Evolutionary conservation across 2,888 invertebrate species (phyloP), one percentile per base, ranked within the genome.

Genomic region (Drosophila flavopinicola): DNA sequence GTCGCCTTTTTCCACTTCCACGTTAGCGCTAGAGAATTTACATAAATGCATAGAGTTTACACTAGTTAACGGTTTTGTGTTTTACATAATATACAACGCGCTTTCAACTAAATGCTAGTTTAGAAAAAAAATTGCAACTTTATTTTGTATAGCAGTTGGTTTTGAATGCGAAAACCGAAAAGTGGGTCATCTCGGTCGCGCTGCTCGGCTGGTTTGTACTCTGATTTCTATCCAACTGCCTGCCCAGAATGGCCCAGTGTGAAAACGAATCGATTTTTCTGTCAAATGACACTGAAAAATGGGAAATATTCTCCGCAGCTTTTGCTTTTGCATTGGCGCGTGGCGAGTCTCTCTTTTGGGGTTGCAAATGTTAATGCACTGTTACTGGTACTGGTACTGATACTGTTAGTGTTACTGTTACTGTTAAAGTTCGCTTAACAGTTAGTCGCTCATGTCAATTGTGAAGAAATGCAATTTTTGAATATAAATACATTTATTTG

Each of bases 121-220:
- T 76, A 64, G 84, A 85, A 84, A 88, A 86, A 84, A 79, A 82
- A 80, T 61, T 67, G 59, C 53, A 68, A 63, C 45, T 66, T 71
- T 72, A 67, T 85, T 66, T 78, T 75, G 48, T 87, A 59, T 60
- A 85, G 87, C 85, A 85, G 79, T 88, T 84, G 78, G 77, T 75
- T 82, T 68, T 78, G 80, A 85, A 79, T 90, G 89, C 88, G 90
- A 89, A 90, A 89, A 89, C 88, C 88, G 82, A 89, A 89, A 89
- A 89, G 79, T 89, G 89, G 90, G 89, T 89, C 89, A 89, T 88
- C 87, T 90, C 89, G 88, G 87, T 89, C 90, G 90, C 87, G 88
- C 83, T 87, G 77, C 86, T 89, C 79, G 85, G 77, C 87, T 83
- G 87, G 85, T 83, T 88, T 78, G 85, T 88, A 88, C 88, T 79